Percentiles rank a stretch among this genome's conserved stretches.
phyloP scores from a whole-genome alignment of 2,888 invertebrate species.

The Pteria penguin region DNA sequence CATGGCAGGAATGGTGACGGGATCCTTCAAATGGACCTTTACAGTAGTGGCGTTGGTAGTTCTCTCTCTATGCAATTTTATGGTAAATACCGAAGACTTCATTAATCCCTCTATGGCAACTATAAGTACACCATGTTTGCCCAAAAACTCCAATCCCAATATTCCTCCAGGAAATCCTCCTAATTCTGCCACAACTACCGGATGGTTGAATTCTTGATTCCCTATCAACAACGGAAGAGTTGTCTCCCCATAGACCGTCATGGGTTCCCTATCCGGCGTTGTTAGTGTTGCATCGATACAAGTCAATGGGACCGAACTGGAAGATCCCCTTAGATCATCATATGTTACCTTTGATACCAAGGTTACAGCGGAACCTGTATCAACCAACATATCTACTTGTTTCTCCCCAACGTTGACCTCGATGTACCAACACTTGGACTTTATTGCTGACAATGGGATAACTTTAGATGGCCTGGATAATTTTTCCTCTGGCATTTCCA shows the following conservation, averaged over 20 bases:
- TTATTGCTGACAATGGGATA: background rate
- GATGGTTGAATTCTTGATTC: background rate
- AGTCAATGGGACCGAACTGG: too few relatives aligned
- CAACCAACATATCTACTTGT: background rate
- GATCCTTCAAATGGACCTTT: background rate
- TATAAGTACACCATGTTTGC: slow-evolving; percentile 5
- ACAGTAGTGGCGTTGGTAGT: background rate
- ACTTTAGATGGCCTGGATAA: background rate
- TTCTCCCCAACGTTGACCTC: background rate
- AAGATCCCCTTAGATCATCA: background rate
- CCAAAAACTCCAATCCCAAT: slow-evolving; percentile 21
- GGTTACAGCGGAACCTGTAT: background rate
- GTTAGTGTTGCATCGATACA: too few relatives aligned
- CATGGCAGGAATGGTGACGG: background rate
- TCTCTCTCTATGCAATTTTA: background rate
- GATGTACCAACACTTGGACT: background rate
- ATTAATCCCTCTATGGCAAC: slow-evolving; percentile 10
- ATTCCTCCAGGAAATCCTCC: slow-evolving; percentile 13
- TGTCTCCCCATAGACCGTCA: too few relatives aligned
- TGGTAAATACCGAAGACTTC: slow-evolving; percentile 4
- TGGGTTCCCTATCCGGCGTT: too few relatives aligned
- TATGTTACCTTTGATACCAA: background rate
- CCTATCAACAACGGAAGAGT: background rate
- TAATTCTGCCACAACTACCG: slow-evolving; percentile 9
- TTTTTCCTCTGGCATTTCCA: background rate